A percentile compares a stretch with the other conserved stretches of the same genome.
Evolutionary conservation across 2,113 vertebrate genomes (phyloP).

Genomic region (Apeltes quadracus): DNA sequence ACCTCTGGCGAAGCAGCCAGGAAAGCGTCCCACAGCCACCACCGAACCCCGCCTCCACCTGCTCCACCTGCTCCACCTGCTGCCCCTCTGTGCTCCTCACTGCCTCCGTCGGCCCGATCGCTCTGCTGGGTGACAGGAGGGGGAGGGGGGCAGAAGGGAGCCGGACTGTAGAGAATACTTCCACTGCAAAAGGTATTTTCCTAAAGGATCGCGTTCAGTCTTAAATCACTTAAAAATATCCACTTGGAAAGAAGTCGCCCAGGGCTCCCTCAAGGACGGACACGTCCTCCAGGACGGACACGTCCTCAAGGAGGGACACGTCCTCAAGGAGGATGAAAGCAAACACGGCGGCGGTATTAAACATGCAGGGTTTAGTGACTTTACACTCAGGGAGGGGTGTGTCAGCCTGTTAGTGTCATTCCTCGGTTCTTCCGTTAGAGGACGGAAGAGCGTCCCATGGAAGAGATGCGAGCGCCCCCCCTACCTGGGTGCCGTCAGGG

Average conservation of each 20-base stretch:
- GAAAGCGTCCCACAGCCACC: conserved; percentile 72
- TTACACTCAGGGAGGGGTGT: background rate
- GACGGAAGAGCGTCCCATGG: no score
- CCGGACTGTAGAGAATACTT: no score
- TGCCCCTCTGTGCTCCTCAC: conserved; percentile 52
- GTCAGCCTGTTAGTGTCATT: background rate
- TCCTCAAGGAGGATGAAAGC: no score
- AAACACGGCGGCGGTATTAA: background rate
- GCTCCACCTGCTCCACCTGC: conserved; percentile 44
- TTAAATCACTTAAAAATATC: no score
- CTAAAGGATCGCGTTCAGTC: no score
- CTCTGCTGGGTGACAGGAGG: conserved; percentile 20
- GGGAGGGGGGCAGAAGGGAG: background rate
- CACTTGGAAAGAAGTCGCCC: no score
- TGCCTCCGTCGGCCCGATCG: conserved; percentile 7
- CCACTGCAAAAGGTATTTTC: no score
- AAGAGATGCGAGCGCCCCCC: background rate
- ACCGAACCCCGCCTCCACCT: conserved; percentile 48
- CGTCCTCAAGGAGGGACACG: no score
- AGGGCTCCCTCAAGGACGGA: no score
- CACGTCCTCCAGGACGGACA: no score
- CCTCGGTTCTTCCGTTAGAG: background rate
- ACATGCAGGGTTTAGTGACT: conserved; percentile 23
- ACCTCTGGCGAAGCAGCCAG: conserved; percentile 67
- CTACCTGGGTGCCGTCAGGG: conserved; percentile 53